A percentile compares a stretch with the other conserved stretches of the same genome.
phyloP scores from a whole-genome alignment of 2,113 vertebrate species.

The Ceuthmochares aereus region DNA sequence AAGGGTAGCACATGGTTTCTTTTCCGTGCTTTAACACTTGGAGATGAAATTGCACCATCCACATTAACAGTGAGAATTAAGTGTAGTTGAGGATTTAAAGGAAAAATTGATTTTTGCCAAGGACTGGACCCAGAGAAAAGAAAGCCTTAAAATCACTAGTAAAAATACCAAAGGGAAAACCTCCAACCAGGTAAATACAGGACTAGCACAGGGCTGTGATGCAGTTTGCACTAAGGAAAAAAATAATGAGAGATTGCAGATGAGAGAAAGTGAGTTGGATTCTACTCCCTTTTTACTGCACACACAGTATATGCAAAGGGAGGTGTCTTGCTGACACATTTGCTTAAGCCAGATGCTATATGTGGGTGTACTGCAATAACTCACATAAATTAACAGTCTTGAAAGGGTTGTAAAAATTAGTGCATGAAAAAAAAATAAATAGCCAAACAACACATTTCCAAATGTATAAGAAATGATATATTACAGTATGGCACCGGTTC shows the following conservation, averaged over 20 bases:
- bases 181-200: background rate
- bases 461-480: background rate
- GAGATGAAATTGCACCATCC: background rate
- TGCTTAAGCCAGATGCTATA: fast-evolving
- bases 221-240: background rate
- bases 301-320: background rate
- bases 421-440: too few relatives aligned
- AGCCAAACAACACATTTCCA: fast-evolving
- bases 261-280: background rate
- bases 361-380: background rate
- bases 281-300: background rate
- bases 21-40: fast-evolving
- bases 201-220: background rate
- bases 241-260: background rate
- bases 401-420: background rate
- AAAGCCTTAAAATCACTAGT: background rate
- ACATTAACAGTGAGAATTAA: background rate
- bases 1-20: background rate
- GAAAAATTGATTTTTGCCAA: background rate
- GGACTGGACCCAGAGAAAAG: background rate
- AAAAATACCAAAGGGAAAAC: background rate
- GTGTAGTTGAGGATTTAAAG: background rate
- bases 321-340: background rate
- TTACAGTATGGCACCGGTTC: background rate
- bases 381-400: background rate